Conservation (phyloP, 2,113 vertebrate genomes). For the Calyptomena viridis region DNA sequence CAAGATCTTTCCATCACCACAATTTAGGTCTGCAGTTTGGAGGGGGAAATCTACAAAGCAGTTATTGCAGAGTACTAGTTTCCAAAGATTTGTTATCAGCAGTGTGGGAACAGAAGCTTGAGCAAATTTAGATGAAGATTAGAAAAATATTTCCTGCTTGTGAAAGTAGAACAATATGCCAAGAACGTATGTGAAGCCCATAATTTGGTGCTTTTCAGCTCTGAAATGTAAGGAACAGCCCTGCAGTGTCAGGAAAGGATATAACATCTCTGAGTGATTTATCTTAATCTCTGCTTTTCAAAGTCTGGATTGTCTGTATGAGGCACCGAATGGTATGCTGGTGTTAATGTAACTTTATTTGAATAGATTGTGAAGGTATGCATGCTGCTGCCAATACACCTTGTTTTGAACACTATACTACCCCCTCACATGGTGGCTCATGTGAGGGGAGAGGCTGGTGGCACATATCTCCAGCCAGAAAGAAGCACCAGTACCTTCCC, state of each 20-base stretch:
- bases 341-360: accelerated
- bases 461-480: neutral
- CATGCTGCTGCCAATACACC: neutral
- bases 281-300: neutral
- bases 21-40: neutral
- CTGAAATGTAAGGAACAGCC: neutral
- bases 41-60: neutral
- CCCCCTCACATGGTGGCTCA: neutral
- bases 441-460: neutral
- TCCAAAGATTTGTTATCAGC: neutral
- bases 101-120: neutral
- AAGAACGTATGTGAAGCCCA: neutral
- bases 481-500: neutral
- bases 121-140: neutral
- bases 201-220: neutral
- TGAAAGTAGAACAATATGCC: neutral
- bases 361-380: neutral
- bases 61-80: neutral
- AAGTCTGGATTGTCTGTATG: neutral
- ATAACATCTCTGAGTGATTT: neutral
- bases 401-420: neutral
- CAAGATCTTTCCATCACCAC: neutral
- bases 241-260: neutral
- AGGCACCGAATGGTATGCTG: neutral
- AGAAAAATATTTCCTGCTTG: constrained; percentile 3